These are phyloP conservation scores for Phrixothrix hirtus DNA, from an alignment of 2,888 invertebrate species.

Conservation along the genomic window DNA sequence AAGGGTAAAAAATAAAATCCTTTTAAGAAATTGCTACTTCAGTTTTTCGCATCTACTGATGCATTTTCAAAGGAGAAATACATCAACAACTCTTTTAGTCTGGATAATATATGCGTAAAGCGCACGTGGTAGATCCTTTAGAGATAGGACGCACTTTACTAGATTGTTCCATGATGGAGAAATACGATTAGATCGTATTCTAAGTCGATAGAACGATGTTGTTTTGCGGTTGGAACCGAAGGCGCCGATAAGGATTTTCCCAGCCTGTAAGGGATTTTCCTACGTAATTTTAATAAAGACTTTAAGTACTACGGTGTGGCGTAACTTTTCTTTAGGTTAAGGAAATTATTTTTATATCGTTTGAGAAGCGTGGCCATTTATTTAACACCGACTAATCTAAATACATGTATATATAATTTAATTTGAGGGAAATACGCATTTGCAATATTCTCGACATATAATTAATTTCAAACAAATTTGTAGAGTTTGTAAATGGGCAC, in stretches of 20 bases:
- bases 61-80: constrained; percentile 29
- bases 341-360: too few relatives aligned
- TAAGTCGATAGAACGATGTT: constrained; percentile 22
- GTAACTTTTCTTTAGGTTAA: too few relatives aligned
- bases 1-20: constrained; percentile 17
- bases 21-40: constrained; percentile 30
- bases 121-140: constrained; percentile 26
- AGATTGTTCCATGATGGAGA: constrained; percentile 26
- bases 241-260: constrained; percentile 8
- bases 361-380: too few relatives aligned
- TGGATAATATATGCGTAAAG: constrained; percentile 26
- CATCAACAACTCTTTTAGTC: constrained; percentile 27
- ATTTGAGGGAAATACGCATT: constrained; percentile 25
- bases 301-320: too few relatives aligned
- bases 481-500: constrained; percentile 31
- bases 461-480: constrained; percentile 32
- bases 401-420: constrained; percentile 9
- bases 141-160: constrained; percentile 31
- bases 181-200: constrained; percentile 23
- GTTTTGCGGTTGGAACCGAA: constrained; percentile 18
- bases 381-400: too few relatives aligned
- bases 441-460: constrained; percentile 26
- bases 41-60: constrained; percentile 20
- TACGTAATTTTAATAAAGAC: too few relatives aligned
- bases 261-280: background rate